Conservation (phyloP, 2,113 vertebrate genomes). For the Regulus satrapa region DNA sequence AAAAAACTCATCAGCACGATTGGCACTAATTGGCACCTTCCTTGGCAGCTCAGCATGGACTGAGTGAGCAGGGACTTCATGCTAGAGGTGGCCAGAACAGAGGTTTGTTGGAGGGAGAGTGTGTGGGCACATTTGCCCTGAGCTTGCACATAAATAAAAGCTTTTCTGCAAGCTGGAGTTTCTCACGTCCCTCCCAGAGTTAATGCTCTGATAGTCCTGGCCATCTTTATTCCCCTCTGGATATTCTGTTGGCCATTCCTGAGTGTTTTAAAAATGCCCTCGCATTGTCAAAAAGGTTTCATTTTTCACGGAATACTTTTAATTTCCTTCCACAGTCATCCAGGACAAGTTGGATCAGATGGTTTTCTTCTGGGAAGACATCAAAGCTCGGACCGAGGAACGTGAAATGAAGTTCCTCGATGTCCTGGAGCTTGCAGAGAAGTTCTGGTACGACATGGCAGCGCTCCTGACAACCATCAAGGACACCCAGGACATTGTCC, state of each 20-base stretch:
- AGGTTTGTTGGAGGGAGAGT: not conserved
- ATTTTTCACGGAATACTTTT: not conserved
- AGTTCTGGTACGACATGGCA: constrained; percentile 97
- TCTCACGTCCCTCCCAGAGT: not conserved
- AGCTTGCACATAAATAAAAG: not conserved
- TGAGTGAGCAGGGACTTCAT: not conserved
- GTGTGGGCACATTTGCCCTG: not conserved
- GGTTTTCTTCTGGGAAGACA: constrained; percentile 97
- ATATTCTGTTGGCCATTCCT: not conserved
- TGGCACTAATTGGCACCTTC: constrained; percentile 44
- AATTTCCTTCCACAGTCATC: constrained; percentile 75
- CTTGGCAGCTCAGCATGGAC: not conserved
- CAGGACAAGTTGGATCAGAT: constrained; percentile 90
- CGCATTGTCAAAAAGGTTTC: not conserved
- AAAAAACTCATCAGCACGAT: not conserved
- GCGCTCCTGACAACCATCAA: constrained; percentile 91
- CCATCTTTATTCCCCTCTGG: not conserved
- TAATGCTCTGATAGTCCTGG: not conserved
- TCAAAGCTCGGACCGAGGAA: constrained; percentile 91
- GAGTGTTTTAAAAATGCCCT: not conserved
- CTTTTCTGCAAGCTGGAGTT: not conserved
- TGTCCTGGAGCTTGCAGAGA: constrained; percentile 91
- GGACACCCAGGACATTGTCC: constrained; percentile 94
- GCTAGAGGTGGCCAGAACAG: constrained; percentile 45
- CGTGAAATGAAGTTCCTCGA: constrained; percentile 93